Conservation (phyloP, 2,797 vertebrate species). For the Semotilus atromaculatus region DNA sequence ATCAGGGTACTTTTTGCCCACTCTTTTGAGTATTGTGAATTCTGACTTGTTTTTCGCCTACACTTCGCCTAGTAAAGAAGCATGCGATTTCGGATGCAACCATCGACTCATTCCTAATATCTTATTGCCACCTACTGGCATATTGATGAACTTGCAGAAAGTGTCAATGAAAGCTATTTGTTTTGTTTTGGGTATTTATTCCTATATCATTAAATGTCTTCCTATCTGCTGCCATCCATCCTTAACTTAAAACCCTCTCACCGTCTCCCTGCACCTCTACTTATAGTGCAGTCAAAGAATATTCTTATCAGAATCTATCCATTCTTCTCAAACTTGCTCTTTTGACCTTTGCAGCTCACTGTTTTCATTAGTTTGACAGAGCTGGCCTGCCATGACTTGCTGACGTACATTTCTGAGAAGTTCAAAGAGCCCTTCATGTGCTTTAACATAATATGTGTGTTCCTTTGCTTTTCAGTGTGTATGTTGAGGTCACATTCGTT, state of each 20-base stretch:
- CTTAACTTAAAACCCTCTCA: constrained; percentile 49
- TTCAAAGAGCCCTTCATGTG: neutral
- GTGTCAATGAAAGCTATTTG: neutral
- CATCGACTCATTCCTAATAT: neutral
- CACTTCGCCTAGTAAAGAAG: too few species aligned
- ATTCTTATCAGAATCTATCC: constrained; percentile 41
- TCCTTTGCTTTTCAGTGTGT: neutral
- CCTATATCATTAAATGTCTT: neutral
- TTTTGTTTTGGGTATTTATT: neutral
- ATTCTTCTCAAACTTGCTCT: constrained; percentile 72
- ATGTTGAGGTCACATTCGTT: neutral
- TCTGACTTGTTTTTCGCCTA: too few species aligned
- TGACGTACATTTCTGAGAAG: constrained; percentile 64
- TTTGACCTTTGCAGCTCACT: constrained; percentile 71
- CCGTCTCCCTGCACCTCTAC: constrained; percentile 57
- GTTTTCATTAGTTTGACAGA: constrained; percentile 79
- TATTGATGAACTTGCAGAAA: neutral
- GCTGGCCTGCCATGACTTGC: constrained; percentile 63
- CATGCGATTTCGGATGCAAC: too few species aligned
- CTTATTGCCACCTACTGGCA: neutral
- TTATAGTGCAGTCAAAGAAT: constrained; percentile 1
- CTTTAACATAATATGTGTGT: neutral
- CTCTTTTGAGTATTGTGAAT: too few species aligned
- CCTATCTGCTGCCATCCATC: constrained; percentile 5
- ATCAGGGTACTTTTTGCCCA: too few species aligned